Percentiles rank a stretch among this genome's conserved stretches.
phyloP scores from a whole-genome alignment of 2,113 vertebrate species.

The Hyperopisus bebe region DNA sequence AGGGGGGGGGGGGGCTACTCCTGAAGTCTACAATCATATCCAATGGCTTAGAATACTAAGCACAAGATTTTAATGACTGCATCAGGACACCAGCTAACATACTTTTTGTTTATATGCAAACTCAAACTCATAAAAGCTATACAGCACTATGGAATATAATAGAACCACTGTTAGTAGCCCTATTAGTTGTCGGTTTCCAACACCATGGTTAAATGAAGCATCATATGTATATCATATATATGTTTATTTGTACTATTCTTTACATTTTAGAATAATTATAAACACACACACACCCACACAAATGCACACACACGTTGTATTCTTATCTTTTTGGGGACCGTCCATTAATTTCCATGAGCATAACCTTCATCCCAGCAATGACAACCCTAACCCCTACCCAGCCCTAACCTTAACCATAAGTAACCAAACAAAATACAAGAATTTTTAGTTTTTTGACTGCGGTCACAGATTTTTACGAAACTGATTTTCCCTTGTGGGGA shows the following conservation, averaged over 20 bases:
- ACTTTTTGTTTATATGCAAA: not conserved
- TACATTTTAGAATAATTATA: no score
- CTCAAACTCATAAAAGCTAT: not conserved
- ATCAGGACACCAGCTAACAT: not conserved
- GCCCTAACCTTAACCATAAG: not conserved
- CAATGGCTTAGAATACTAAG: not conserved
- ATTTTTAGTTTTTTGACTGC: not conserved
- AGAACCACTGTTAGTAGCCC: not conserved
- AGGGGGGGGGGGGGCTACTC: not conserved
- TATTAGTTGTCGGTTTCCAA: not conserved
- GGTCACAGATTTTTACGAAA: not conserved
- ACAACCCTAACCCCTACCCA: not conserved
- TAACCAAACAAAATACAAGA: not conserved
- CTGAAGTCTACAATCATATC: not conserved
- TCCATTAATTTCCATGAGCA: not conserved
- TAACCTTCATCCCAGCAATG: not conserved
- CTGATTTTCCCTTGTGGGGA: not conserved
- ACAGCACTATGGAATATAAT: not conserved
- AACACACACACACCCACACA: not conserved
- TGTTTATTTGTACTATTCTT: not conserved
- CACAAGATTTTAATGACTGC: not conserved
- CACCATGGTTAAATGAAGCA: not conserved
- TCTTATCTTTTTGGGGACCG: not conserved
- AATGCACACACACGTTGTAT: not conserved
- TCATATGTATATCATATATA: not conserved